These are phyloP conservation scores for Perca flavescens DNA, from an alignment of 2,113 vertebrate species.

Conservation along the genomic window DNA sequence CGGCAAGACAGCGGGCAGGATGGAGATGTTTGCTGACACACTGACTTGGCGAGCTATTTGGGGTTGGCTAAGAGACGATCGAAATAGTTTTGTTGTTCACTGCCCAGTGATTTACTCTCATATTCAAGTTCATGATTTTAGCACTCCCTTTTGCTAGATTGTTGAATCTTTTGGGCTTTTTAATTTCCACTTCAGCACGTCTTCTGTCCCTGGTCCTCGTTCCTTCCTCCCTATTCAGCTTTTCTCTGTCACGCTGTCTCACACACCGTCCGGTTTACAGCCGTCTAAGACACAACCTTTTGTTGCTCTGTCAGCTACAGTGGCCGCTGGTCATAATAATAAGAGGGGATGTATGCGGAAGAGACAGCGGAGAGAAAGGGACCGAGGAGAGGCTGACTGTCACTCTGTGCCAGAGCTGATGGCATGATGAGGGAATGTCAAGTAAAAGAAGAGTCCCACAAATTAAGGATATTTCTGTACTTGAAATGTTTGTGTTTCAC, in stretches of 20 bases:
- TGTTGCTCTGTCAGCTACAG: constrained; percentile 40
- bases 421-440: constrained; percentile 30
- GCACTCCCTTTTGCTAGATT: background rate
- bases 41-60: background rate
- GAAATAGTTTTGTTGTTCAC: background rate
- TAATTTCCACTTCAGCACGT: background rate
- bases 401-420: constrained; percentile 22
- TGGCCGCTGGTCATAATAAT: constrained; percentile 51
- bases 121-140: too few species aligned
- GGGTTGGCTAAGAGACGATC: background rate
- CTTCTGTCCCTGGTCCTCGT: background rate
- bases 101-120: background rate
- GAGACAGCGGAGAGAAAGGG: background rate
- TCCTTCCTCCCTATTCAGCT: background rate
- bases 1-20: background rate
- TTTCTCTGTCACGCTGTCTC: constrained; percentile 9
- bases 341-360: constrained; percentile 19
- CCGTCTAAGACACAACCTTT: constrained; percentile 18
- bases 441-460: background rate
- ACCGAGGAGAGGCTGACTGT: background rate
- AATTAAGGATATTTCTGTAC: background rate
- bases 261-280: background rate
- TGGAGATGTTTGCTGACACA: background rate
- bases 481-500: background rate
- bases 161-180: background rate